phyloP scores from a whole-genome alignment of 2,113 vertebrate genomes.

The Oryzias curvinotus region DNA sequence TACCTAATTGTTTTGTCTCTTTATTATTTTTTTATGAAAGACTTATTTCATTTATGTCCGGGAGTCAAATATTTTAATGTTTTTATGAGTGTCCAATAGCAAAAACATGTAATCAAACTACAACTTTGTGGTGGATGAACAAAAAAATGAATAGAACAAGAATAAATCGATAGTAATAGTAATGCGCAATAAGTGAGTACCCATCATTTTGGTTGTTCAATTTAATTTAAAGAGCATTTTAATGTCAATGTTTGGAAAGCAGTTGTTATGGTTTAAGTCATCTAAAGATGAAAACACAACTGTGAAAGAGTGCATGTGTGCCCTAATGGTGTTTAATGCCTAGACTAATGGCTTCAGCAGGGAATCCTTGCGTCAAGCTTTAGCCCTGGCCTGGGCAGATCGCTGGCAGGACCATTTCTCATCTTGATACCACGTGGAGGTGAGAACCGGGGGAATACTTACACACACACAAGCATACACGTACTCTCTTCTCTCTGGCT shows the following conservation, averaged over 20 bases:
- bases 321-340: slow-evolving; percentile 76
- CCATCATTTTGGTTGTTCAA: not conserved
- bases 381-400: slow-evolving; percentile 66
- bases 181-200: not conserved
- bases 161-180: too few species aligned
- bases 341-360: slow-evolving; percentile 75
- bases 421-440: slow-evolving; percentile 70
- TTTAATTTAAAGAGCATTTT: slow-evolving; percentile 1
- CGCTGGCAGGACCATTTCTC: slow-evolving; percentile 75
- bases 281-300: slow-evolving; percentile 16
- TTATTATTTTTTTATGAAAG: too few species aligned
- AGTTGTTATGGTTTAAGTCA: slow-evolving; percentile 6
- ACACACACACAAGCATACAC: slow-evolving; percentile 18
- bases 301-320: slow-evolving; percentile 22
- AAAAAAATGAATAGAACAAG: too few species aligned
- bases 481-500: slow-evolving; percentile 26
- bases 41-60: too few species aligned
- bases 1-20: too few species aligned
- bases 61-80: too few species aligned
- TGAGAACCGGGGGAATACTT: slow-evolving; percentile 64
- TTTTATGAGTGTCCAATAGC: too few species aligned
- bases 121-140: too few species aligned
- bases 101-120: too few species aligned
- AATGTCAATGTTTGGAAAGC: not conserved
- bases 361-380: slow-evolving; percentile 70